Evolutionary conservation across 2,888 invertebrate genomes (phyloP).

Genomic region (Diabrotica balteata): DNA sequence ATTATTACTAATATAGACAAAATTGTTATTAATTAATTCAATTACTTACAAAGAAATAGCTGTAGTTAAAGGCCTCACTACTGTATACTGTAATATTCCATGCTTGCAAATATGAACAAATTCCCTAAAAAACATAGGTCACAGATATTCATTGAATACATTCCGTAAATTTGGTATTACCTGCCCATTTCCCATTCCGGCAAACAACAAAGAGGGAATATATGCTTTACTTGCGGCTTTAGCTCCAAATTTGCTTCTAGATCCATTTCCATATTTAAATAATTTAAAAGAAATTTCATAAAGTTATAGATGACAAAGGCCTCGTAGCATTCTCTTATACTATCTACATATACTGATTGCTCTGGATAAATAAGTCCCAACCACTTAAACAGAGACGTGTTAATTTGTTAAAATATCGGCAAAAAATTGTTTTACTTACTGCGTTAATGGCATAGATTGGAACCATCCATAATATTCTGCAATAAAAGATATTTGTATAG

Average conservation of each 20-base stretch:
- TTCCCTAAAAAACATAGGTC: conserved; percentile 66
- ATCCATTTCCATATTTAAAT: conserved; percentile 86
- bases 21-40: neutral
- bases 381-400: conserved; percentile 66
- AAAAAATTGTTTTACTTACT: conserved; percentile 64
- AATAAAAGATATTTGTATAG: conserved; percentile 45
- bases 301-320: conserved; percentile 98
- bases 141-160: no score
- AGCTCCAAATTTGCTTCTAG: conserved; percentile 81
- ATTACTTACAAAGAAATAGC: conserved; percentile 83
- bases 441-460: conserved; percentile 96
- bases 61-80: conserved; percentile 89
- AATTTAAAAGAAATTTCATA: conserved; percentile 92
- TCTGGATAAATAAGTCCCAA: conserved; percentile 86
- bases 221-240: conserved; percentile 86
- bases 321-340: conserved; percentile 93
- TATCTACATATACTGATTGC: conserved; percentile 91
- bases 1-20: conserved; percentile 1
- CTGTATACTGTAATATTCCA: conserved; percentile 94
- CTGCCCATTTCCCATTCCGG: conserved; percentile 94
- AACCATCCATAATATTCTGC: conserved; percentile 95
- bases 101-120: conserved; percentile 96
- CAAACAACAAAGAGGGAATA: conserved; percentile 90
- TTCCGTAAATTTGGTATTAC: conserved; percentile 54
- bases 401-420: neutral